phyloP scores from a whole-genome alignment of 2,888 invertebrate genomes.

The Diploptera punctata region DNA sequence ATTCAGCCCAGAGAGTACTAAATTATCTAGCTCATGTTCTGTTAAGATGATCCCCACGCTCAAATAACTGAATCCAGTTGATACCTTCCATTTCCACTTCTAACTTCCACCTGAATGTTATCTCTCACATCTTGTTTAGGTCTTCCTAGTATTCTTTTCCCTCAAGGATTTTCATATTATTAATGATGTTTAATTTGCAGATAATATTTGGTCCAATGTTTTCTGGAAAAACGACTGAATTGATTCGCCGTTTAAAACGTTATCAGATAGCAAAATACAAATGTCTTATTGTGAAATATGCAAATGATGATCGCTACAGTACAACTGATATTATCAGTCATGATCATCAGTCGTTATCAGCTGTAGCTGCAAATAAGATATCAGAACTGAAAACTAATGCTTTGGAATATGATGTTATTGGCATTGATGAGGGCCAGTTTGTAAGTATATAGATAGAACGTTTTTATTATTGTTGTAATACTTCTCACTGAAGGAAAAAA shows the following conservation, averaged over 20 bases:
- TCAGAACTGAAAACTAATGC: constrained; percentile 44
- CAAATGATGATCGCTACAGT: constrained; percentile 58
- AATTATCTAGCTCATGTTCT: no score
- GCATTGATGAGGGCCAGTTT: constrained; percentile 68
- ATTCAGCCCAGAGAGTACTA: no score
- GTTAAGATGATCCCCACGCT: no score
- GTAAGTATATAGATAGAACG: no score
- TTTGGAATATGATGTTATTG: constrained; percentile 58
- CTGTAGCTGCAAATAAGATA: constrained; percentile 54
- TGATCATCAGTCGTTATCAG: constrained; percentile 57
- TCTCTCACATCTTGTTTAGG: no score
- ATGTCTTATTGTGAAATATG: constrained; percentile 60
- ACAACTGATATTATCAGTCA: constrained; percentile 56
- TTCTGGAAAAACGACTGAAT: constrained; percentile 63
- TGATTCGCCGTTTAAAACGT: constrained; percentile 59
- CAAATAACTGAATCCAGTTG: no score
- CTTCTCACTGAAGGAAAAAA: no score
- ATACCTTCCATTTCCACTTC: no score
- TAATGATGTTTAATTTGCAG: constrained; percentile 51
- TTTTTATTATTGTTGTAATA: no score
- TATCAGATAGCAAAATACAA: constrained; percentile 59
- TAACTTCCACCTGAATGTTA: no score
- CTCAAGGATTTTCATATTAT: no score
- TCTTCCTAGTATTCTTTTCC: no score
- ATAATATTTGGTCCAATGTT: constrained; percentile 67